Conservation (phyloP, 2,888 invertebrate genomes). For the Lydus trimaculatus region DNA sequence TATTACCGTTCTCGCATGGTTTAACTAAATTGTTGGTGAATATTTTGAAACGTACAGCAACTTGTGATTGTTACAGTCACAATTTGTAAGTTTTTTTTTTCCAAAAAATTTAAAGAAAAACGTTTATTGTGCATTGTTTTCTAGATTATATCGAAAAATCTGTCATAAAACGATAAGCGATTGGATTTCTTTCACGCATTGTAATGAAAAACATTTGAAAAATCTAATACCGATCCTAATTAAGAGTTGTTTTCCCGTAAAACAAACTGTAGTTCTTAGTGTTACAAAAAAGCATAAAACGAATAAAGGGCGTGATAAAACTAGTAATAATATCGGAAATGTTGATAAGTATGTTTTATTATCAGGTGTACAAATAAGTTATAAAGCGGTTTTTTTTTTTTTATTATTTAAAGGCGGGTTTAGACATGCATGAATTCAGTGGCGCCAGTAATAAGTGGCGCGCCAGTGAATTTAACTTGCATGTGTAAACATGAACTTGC, state of each 20-base stretch:
- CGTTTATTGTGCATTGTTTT: neutral
- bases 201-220: constrained; percentile 7
- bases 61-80: neutral
- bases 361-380: too few species aligned
- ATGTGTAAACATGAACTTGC: too few species aligned
- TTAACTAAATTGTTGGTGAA: constrained; percentile 1
- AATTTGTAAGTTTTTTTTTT: neutral
- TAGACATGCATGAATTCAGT: too few species aligned
- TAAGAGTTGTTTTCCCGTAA: neutral
- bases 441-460: too few species aligned
- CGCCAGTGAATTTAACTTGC: too few species aligned
- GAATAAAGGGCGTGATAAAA: neutral
- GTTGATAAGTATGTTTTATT: neutral
- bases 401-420: too few species aligned
- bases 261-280: neutral
- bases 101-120: too few species aligned
- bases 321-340: neutral
- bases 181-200: constrained; percentile 7
- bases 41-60: neutral
- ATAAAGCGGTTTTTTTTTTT: too few species aligned
- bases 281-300: neutral
- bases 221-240: neutral
- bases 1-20: constrained; percentile 9
- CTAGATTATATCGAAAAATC: constrained; percentile 1
- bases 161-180: neutral